Conservation (phyloP, 2,113 vertebrate genomes). For the Suncus etruscus region DNA sequence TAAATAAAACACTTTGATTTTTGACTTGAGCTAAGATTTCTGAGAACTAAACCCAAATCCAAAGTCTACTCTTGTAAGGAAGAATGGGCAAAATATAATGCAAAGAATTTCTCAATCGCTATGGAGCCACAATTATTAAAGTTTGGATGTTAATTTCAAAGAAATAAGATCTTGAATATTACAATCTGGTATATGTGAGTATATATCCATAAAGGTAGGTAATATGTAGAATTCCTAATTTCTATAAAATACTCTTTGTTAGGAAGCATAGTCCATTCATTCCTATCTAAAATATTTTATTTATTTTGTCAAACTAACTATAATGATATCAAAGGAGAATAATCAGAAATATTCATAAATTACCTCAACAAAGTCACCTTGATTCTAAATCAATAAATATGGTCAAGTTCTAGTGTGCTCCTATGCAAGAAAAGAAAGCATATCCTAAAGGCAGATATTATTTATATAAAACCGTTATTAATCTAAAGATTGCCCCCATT, state of each 20-base stretch:
- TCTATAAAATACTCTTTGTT: not conserved
- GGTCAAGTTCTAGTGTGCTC: not conserved
- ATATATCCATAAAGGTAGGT: not conserved
- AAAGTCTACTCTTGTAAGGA: not conserved
- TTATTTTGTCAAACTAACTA: not conserved
- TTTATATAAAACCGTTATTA: not conserved
- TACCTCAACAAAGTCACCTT: too few relatives aligned
- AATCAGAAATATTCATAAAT: not conserved
- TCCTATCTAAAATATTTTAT: not conserved
- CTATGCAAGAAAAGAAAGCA: not conserved
- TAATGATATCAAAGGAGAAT: not conserved
- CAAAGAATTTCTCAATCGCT: not conserved
- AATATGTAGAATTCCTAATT: not conserved
- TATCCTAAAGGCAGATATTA: not conserved
- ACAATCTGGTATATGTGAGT: not conserved
- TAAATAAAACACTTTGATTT: not conserved
- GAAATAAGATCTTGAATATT: not conserved
- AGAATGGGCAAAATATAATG: not conserved
- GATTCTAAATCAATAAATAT: not conserved
- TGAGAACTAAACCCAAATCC: constrained; percentile 25
- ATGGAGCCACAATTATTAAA: not conserved
- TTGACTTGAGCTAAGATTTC: not conserved
- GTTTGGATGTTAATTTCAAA: not conserved
- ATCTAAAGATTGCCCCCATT: not conserved
- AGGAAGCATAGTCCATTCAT: not conserved